phyloP scores from a whole-genome alignment of 2,888 invertebrate species.

The Tachystola acroxantha region DNA sequence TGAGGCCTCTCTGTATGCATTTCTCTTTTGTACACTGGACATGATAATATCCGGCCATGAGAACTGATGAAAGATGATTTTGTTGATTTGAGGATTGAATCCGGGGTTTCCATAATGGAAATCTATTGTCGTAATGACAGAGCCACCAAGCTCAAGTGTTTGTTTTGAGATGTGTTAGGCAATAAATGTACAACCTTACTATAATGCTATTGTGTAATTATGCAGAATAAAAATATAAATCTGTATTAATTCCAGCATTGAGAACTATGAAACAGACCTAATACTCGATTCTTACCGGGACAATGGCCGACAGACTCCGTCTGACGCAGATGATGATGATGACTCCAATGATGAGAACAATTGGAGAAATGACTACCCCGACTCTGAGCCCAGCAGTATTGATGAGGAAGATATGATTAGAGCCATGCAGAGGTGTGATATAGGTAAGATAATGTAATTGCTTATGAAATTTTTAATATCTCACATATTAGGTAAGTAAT shows the following conservation, averaged over 20 bases:
- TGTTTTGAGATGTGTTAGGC: too few species aligned
- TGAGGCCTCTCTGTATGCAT: too few species aligned
- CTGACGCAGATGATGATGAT: slow-evolving; percentile 72
- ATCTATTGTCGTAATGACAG: too few species aligned
- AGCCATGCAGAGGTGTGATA: slow-evolving; percentile 70
- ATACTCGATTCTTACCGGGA: slow-evolving; percentile 48
- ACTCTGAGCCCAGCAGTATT: slow-evolving; percentile 80
- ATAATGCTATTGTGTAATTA: too few species aligned
- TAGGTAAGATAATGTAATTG: slow-evolving; percentile 43
- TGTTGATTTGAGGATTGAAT: too few species aligned
- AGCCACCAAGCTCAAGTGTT: too few species aligned
- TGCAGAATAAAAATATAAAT: too few species aligned
- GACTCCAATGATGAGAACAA: slow-evolving; percentile 90
- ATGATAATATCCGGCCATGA: too few species aligned
- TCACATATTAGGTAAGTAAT: neutral
- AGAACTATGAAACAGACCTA: slow-evolving; percentile 55
- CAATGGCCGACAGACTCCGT: slow-evolving; percentile 33
- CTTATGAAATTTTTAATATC: neutral
- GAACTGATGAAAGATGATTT: too few species aligned
- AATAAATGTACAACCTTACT: too few species aligned
- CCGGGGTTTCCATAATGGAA: too few species aligned
- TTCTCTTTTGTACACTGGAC: too few species aligned
- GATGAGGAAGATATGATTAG: slow-evolving; percentile 80
- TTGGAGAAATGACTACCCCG: slow-evolving; percentile 88
- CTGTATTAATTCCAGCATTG: slow-evolving; percentile 65